Evolutionary conservation across 1,140 invertebrate species (phyloP).

Genomic region (Phthorimaea operculella): DNA sequence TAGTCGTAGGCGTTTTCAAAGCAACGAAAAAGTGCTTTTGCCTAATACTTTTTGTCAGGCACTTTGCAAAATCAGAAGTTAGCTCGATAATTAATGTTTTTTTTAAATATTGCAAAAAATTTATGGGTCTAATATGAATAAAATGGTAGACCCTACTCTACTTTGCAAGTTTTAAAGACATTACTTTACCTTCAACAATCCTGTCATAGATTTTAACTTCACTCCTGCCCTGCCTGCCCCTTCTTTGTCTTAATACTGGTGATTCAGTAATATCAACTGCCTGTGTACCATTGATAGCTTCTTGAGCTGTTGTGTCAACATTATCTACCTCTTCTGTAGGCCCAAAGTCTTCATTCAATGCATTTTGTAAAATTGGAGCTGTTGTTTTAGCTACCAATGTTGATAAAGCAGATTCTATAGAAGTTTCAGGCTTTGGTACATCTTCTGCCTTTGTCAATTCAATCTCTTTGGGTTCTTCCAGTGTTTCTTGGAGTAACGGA

Average conservation of each 20-base stretch:
- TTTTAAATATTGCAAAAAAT: too few species aligned
- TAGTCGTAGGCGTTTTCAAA: too few species aligned
- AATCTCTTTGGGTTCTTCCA: conserved; percentile 14
- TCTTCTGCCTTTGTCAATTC: conserved; percentile 8
- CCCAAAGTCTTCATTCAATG: conserved; percentile 26
- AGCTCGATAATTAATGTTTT: too few species aligned
- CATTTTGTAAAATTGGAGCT: conserved; percentile 34
- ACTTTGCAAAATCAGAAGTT: too few species aligned
- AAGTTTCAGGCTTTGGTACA: conserved; percentile 4
- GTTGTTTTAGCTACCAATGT: conserved; percentile 29
- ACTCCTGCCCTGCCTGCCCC: conserved; percentile 49
- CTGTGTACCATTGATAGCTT: conserved; percentile 11
- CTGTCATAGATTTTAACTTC: conserved; percentile 67
- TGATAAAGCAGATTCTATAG: conserved; percentile 14
- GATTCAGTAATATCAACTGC: conserved; percentile 44
- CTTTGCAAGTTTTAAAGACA: too few species aligned
- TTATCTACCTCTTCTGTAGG: conserved; percentile 10
- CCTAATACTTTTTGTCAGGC: too few species aligned
- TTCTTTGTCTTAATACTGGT: conserved; percentile 41
- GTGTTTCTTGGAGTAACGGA: conserved; percentile 11
- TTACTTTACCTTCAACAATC: conserved; percentile 53
- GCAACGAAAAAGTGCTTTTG: too few species aligned
- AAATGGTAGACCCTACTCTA: too few species aligned
- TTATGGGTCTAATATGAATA: too few species aligned
- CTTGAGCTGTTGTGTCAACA: conserved; percentile 5